Evolutionary conservation across 2,888 invertebrate genomes (phyloP).

Genomic region (Muschampia plurimacula): DNA sequence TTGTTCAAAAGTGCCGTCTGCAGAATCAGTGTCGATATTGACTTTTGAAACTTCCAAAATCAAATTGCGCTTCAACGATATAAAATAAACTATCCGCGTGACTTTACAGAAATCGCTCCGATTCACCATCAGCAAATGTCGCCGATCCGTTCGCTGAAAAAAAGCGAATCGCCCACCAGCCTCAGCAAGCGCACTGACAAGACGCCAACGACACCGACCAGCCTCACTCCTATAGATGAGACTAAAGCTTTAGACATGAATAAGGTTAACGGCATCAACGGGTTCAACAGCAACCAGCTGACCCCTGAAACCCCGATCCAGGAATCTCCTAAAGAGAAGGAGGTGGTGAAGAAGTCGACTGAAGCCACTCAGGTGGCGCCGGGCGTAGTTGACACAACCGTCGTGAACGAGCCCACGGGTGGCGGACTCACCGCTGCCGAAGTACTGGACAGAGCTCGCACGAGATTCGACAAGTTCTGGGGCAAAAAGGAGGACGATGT

Average conservation of each 20-base stretch:
- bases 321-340: conserved; percentile 66
- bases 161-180: conserved; percentile 80
- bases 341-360: conserved; percentile 77
- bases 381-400: conserved; percentile 84
- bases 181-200: conserved; percentile 81
- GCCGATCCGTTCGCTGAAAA: conserved; percentile 81
- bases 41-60: conserved; percentile 48
- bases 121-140: conserved; percentile 84
- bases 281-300: conserved; percentile 68
- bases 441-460: conserved; percentile 92
- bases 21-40: neutral
- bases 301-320: conserved; percentile 76
- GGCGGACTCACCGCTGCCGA: conserved; percentile 88
- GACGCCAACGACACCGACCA: conserved; percentile 80
- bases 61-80: conserved; percentile 35
- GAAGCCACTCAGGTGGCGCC: conserved; percentile 83
- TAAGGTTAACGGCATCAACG: conserved; percentile 67
- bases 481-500: conserved; percentile 89
- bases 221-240: conserved; percentile 82
- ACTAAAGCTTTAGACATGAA: conserved; percentile 80
- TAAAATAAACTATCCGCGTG: conserved; percentile 49
- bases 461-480: conserved; percentile 95
- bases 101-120: conserved; percentile 81
- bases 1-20: neutral
- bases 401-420: conserved; percentile 74